Evolutionary conservation across 1,140 invertebrate species (phyloP), one percentile per base, ranked within the genome.

Genomic region (Pogonomyrmex barbatus): DNA sequence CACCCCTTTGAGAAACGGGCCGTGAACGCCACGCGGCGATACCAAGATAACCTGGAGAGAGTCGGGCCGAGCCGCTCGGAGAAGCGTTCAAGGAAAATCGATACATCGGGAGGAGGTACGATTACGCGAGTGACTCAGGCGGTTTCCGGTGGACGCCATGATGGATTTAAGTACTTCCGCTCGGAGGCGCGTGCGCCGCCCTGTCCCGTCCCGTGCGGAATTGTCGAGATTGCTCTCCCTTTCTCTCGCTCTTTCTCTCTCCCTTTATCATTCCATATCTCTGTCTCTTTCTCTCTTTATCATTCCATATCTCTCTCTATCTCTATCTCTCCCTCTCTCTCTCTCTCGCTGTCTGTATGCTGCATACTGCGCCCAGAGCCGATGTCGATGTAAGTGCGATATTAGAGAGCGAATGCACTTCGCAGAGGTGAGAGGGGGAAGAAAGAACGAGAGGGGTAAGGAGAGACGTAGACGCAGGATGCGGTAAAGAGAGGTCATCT

Each of bases 111-210:
- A 91, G 91, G 88, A 91, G 91, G 88, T 88, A 91, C 92, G 92
- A 93, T 93, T 92, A 92, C 92, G 89, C 91, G 91, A 92, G 91
- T 93, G 92, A 93, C 92, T 93, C 92, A 93, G 92, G 92, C 91
- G 91, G 92, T 93, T 93, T 93, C 92, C 92, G 92, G 91, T 92
- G 77, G 92, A 90, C 92, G 92, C 92, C 92, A 93, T 93, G 92
- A 93, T 93, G 90, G 92, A 93, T 93, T 93, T 93, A 93, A 93
- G 91, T 92, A 93, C 92, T 93, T 93, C 92, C 92, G 92, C 88
- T 89, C 79, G 85, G 87, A 91, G 92, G 91, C 92, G 92, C 92
- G 92, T 93, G 92, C 92, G 92, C 91, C 89, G 81, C 79, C 65
- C 85, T 89, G 86, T 90, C 78, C 85, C 83, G 87, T 90, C 87